A percentile compares a stretch with the other conserved stretches of the same genome.
These are phyloP conservation scores for Oasisia sp. DNA, from an alignment of 2,888 invertebrate species.

Conservation along the genomic window DNA sequence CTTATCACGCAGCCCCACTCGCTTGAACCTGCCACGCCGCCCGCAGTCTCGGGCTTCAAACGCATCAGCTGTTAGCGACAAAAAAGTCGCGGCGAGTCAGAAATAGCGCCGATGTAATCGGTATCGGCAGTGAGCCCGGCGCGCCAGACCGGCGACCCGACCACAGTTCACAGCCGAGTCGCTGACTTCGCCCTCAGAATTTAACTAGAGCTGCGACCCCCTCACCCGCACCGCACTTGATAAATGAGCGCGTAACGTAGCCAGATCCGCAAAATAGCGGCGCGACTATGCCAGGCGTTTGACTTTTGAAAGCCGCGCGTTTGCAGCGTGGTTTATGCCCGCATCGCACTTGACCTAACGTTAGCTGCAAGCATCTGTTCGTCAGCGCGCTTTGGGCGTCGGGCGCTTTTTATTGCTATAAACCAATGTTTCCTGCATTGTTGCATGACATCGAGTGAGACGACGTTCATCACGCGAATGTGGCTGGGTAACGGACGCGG, in stretches of 20 bases:
- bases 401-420: background rate
- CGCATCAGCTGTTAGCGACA: conserved; percentile 11
- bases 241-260: background rate
- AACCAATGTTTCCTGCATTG: conserved; percentile 17
- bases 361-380: background rate
- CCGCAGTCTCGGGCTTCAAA: background rate
- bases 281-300: background rate
- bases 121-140: background rate
- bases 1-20: background rate
- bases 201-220: conserved; percentile 1
- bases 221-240: conserved; percentile 4
- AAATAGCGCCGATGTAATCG: background rate
- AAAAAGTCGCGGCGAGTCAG: background rate
- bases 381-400: background rate
- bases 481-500: background rate
- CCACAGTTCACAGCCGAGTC: background rate
- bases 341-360: background rate
- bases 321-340: background rate
- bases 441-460: background rate
- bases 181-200: conserved; percentile 1
- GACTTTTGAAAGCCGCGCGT: background rate
- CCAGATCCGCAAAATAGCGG: background rate
- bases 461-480: background rate
- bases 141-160: background rate
- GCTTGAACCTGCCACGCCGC: background rate